These are phyloP conservation scores for Venturia canescens DNA, from an alignment of 1,140 invertebrate species.

Conservation along the genomic window DNA sequence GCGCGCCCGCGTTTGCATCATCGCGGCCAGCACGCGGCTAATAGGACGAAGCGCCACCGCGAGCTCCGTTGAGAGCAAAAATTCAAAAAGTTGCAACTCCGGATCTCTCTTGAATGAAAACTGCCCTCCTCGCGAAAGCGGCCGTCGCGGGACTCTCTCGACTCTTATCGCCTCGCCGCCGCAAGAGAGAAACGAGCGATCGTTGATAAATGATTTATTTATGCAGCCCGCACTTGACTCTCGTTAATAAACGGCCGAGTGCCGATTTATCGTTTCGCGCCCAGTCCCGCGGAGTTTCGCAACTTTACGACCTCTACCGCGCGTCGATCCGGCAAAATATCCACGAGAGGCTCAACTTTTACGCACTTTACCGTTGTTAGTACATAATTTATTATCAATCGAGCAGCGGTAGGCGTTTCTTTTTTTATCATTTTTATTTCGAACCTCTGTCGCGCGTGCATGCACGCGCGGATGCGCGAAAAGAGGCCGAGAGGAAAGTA, in stretches of 20 bases:
- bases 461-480: neutral
- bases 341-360: slow-evolving; percentile 25
- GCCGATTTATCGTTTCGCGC: slow-evolving; percentile 45
- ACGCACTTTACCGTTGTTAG: slow-evolving; percentile 36
- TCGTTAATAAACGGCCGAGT: slow-evolving; percentile 55
- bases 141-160: neutral
- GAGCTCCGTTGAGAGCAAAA: too few relatives aligned
- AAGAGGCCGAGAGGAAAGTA: neutral
- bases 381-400: slow-evolving; percentile 24
- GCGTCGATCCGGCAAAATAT: neutral
- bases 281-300: slow-evolving; percentile 13
- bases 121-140: too few relatives aligned
- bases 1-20: slow-evolving; percentile 15
- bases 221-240: slow-evolving; percentile 56
- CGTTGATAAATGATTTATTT: slow-evolving; percentile 65
- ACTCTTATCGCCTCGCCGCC: neutral
- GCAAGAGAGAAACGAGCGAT: slow-evolving; percentile 47
- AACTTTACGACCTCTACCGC: slow-evolving; percentile 24
- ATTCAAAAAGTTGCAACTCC: neutral
- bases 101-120: neutral
- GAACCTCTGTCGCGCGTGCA: too few relatives aligned
- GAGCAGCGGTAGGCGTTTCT: neutral
- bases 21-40: neutral
- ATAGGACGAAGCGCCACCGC: neutral
- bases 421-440: neutral